Base-by-base conservation (phyloP, 2,888 invertebrate species). In the Argyresthia goedartella region DNA sequence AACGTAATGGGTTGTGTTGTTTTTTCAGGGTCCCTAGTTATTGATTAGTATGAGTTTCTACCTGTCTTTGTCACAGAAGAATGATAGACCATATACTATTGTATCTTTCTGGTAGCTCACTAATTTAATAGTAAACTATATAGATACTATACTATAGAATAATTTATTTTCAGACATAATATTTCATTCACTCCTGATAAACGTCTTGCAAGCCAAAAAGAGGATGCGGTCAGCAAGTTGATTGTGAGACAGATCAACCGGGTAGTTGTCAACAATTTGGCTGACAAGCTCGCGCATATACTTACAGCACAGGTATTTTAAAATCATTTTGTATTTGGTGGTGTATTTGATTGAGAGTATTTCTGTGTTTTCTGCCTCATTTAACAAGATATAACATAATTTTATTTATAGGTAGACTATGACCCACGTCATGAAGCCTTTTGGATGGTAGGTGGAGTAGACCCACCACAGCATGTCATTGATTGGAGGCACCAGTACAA, bases 371-470 rank as follows among this genome's bases (percentile, higher is more conserved):
- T 6, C 25, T 25, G 25, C 6, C 25, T 25, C 6, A 25, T 25
- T 25, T 25, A 25, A 6, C 6, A 4, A 25, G 2, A 4, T 25
- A 6, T 25, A 25, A 25, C 3, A 6, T 39, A 1, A 39, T 43
- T 71, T 44, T 11, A 16, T 45, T 65, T 80, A 10, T 82, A 94
- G 89, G 73, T 93, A 36, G 96, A 96, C 71, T 86, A 90, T 63
- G 89, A 93, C 56, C 94, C 97, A 4, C 87, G 94, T 15, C 88
- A 95, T 61, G 94, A 96, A 84, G 93, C 96, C 33, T 95, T 93
- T 74, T 98, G 97, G 97, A 89, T 89, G 66, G 89, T 90, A 41
- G 95, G 95, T 51, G 94, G 94, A 51, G 89, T 93, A 59, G 72
- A 89, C 55, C 88, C 91, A 0, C 87, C 91, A 0, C 64, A 71